Base-by-base conservation (phyloP, 2,797 vertebrate genomes). In the Falco berigora region DNA sequence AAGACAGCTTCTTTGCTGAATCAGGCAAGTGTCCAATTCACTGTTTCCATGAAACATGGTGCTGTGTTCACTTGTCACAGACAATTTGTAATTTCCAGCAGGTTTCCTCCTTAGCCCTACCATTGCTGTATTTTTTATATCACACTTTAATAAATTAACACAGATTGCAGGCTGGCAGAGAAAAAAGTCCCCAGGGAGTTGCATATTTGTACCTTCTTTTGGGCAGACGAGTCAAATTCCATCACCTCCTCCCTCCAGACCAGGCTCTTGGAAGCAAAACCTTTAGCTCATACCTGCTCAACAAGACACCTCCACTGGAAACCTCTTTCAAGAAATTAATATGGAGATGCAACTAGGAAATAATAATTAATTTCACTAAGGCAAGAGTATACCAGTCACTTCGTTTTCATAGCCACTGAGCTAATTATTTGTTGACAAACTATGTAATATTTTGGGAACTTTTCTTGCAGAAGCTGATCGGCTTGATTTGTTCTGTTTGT, bases 1-100 rank as follows among this genome's bases (percentile, higher is more conserved):
- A 91, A 91, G 95, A 92, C 85, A 94, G 90, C 36, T 91, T 40
- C 82, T 95, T 85, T 91, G 90, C 92, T 95, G 94, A 96, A 93
- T 94, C 90, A 95, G 91, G 91, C 92, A 92, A 85, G 84, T 47
- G 89, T 76, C 85, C 78, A 76, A 59, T 32, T 84, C 85, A 32
- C 42, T 89, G 61, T 88, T 96, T 85, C 34, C 4, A 40, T 92
- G 88, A 36, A 81, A 44, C 20, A 28, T 71, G 50, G 71, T 71
- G 46, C 92, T 84, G 59, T 76, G 88, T 56, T 94, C 77, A 87
- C 79, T 91, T 97, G 97, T 96, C 96, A 90, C 38, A 89, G 75
- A n/a, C 30, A 7, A 96, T 97, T 72, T 96, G 90, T 95, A 88
- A 94, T 72, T 91, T 71, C 83, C 38, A 62, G 13, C 58, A 88